These are phyloP conservation scores for Eupithecia abbreviata DNA, from an alignment of 2,888 invertebrate genomes.

Conservation along the genomic window DNA sequence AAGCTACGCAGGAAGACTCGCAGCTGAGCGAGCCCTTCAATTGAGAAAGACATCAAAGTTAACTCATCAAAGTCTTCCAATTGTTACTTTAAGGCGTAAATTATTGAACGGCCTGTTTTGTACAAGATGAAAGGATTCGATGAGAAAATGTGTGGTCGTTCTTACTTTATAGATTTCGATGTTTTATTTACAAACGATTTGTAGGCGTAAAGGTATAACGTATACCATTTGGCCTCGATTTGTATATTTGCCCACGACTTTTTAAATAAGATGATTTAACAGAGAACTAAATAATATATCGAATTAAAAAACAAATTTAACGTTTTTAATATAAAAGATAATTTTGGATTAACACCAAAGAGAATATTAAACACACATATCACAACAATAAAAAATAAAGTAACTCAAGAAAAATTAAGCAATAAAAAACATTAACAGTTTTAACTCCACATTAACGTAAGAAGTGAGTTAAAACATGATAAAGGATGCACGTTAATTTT, in stretches of 20 bases:
- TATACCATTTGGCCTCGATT: background rate
- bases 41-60: constrained; percentile 38
- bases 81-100: constrained; percentile 35
- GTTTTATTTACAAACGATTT: constrained; percentile 12
- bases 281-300: background rate
- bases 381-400: constrained; percentile 28
- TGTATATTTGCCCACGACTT: background rate
- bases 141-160: constrained; percentile 24
- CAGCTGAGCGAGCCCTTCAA: constrained; percentile 28
- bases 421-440: constrained; percentile 41
- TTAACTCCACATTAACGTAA: constrained; percentile 38
- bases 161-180: constrained; percentile 26
- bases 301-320: constrained; percentile 10
- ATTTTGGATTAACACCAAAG: constrained; percentile 21
- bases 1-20: constrained; percentile 29
- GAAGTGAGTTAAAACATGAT: constrained; percentile 41
- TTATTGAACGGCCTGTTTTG: constrained; percentile 30
- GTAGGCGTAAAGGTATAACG: background rate
- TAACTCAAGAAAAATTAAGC: constrained; percentile 41
- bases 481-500: constrained; percentile 28
- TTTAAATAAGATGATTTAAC: background rate
- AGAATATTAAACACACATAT: constrained; percentile 16
- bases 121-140: constrained; percentile 26
- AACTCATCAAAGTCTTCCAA: constrained; percentile 37
- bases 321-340: constrained; percentile 2